These are phyloP conservation scores for Gopherus flavomarginatus DNA, from an alignment of 2,113 vertebrate species.

Conservation along the genomic window DNA sequence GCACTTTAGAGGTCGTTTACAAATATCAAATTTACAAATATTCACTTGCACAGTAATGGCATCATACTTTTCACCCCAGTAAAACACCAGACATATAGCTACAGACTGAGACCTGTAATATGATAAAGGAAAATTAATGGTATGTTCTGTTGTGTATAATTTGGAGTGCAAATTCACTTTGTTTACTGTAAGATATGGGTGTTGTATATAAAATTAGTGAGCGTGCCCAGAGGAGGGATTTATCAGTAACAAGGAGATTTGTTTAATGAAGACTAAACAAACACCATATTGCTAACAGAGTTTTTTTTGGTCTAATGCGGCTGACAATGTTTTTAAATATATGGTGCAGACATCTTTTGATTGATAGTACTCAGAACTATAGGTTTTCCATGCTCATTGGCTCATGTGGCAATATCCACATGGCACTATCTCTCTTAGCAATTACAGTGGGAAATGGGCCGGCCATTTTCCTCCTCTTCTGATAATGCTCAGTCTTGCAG, in stretches of 20 bases:
- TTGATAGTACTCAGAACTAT: constrained; percentile 6
- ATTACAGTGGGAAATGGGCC: neutral
- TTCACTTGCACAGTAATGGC: accelerated
- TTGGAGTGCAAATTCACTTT: neutral
- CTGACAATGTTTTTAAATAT: neutral
- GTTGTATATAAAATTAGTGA: accelerated
- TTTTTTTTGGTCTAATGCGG: accelerated
- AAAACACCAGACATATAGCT: accelerated
- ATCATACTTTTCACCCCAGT: accelerated
- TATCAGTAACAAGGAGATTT: neutral
- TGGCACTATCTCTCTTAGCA: neutral
- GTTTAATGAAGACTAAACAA: neutral
- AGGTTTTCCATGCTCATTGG: constrained; percentile 2
- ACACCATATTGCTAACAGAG: neutral
- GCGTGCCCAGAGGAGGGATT: accelerated
- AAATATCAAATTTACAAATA: accelerated
- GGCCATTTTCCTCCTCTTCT: neutral
- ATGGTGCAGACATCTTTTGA: neutral
- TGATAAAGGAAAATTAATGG: accelerated
- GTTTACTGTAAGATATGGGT: accelerated
- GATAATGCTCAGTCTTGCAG: neutral
- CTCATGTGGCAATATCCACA: neutral
- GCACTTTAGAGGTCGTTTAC: accelerated
- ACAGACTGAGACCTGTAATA: neutral
- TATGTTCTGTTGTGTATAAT: accelerated